These are phyloP conservation scores for Trichacis sp. DNA, from an alignment of 2,888 invertebrate species.

Conservation along the genomic window DNA sequence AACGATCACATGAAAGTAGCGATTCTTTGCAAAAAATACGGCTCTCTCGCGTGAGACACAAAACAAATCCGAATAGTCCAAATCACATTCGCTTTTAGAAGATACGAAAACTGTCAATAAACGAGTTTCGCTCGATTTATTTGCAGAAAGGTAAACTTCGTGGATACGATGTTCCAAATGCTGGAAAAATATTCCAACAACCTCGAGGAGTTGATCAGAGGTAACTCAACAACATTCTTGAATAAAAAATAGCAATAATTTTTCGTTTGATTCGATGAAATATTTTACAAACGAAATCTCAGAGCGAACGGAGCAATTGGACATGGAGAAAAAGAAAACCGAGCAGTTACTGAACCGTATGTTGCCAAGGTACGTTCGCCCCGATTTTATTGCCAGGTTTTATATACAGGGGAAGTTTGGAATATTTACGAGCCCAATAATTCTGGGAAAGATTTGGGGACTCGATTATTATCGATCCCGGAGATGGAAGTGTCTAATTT, in stretches of 20 bases:
- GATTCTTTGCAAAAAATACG: background rate
- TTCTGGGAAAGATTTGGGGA: background rate
- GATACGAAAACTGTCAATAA: no score
- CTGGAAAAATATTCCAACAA: slow-evolving; percentile 96
- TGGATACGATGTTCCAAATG: slow-evolving; percentile 98
- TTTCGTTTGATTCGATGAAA: no score
- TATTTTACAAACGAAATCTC: no score
- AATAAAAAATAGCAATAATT: no score
- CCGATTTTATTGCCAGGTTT: background rate
- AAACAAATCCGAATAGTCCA: background rate
- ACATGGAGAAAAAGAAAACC: slow-evolving; percentile 95
- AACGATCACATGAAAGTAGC: no score
- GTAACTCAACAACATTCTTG: no score
- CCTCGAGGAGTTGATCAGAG: slow-evolving; percentile 88
- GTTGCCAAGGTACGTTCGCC: slow-evolving; percentile 79
- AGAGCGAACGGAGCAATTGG: slow-evolving; percentile 91
- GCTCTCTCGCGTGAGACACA: background rate
- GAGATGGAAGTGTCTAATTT: background rate
- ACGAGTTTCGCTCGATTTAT: background rate
- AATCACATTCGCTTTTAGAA: no score
- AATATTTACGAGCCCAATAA: background rate
- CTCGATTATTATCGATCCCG: background rate
- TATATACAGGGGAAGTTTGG: background rate
- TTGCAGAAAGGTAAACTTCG: slow-evolving; percentile 90
- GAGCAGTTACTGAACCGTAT: slow-evolving; percentile 91